Base-by-base conservation (phyloP, 1,140 invertebrate genomes). In the Drosophila pruinosa region DNA sequence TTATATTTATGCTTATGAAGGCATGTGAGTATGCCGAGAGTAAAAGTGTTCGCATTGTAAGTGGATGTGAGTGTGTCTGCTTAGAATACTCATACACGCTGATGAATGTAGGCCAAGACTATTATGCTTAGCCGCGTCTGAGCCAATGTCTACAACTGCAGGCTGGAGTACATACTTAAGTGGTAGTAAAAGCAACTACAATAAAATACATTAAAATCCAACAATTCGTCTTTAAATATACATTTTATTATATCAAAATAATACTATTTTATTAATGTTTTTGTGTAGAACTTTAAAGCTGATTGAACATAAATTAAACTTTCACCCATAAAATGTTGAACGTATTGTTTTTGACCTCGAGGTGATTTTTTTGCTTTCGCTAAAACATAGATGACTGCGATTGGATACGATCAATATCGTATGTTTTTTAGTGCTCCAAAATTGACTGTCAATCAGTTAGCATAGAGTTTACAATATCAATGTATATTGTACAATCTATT, bases 21-120 rank as follows among this genome's bases (percentile, higher is more conserved):
- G 48, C 43, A 57, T 50, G 28, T 14, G 41, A 64, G 53, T 61
- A 26, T 61, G 78, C 79, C 39, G 78, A 82, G 81, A 85, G 81
- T 85, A 85, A 85, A 85, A 85, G 81, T 76, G 73, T 68, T 76
- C 73, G 70, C 63, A 72, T 75, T 75, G 69, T 72, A 62, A 67
- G 63, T 80, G 72, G 50, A 53, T 64, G 22, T 43, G 2, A 8
- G 64, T 58, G 43, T 75, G 72, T 76, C 63, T 79, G 72, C 48
- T 71, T 85, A 63, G 72, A 85, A 74, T 85, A 62, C 17, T 24
- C 31, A 63, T 69, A 75, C 43, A 34, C 21, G 53, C 31, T 45
- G 57, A 62, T 24, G 65, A 53, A 86, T 86, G 69, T 80, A 71
- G 77, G 80, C 76, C 81, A 85, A 71, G 73, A 77, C 81, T 86